Percentiles rank a stretch among this genome's conserved stretches.
Conservation (phyloP, 2,113 vertebrate genomes). For the Siphamia tubifer region DNA sequence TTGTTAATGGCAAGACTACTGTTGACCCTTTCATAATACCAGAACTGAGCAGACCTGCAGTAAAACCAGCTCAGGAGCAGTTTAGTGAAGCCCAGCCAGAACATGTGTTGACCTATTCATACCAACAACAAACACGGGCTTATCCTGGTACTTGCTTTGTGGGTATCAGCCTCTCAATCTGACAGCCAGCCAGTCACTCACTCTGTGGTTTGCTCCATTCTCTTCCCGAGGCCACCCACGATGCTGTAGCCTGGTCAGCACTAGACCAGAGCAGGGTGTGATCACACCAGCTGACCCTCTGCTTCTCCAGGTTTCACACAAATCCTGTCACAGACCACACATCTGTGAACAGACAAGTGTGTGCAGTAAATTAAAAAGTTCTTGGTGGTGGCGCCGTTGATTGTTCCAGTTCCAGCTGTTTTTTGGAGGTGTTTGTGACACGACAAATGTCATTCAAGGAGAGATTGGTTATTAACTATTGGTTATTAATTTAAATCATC, state of each 20-base stretch:
- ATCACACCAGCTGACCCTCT: conserved; percentile 45
- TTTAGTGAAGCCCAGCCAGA: neutral
- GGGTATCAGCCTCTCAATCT: neutral
- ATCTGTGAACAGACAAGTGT: neutral
- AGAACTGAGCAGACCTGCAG: neutral
- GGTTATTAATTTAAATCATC: neutral
- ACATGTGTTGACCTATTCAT: conserved; percentile 11
- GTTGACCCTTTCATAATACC: neutral
- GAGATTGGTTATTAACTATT: neutral
- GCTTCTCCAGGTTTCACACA: conserved; percentile 36
- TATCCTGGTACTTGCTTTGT: conserved; percentile 1
- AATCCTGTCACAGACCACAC: conserved; percentile 20
- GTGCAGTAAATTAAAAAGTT: neutral
- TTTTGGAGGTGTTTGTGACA: no score
- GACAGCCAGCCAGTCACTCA: neutral
- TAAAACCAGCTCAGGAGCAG: neutral
- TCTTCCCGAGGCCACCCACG: conserved; percentile 48
- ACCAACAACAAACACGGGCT: conserved; percentile 27
- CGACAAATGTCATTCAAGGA: neutral
- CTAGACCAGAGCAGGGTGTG: conserved; percentile 20
- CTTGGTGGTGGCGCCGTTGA: neutral
- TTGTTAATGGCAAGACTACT: neutral
- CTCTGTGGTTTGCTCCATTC: conserved; percentile 13
- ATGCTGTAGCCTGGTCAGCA: neutral
- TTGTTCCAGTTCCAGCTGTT: neutral